phyloP scores from a whole-genome alignment of 1,140 invertebrate species.

The Meloidogyne hapla region DNA sequence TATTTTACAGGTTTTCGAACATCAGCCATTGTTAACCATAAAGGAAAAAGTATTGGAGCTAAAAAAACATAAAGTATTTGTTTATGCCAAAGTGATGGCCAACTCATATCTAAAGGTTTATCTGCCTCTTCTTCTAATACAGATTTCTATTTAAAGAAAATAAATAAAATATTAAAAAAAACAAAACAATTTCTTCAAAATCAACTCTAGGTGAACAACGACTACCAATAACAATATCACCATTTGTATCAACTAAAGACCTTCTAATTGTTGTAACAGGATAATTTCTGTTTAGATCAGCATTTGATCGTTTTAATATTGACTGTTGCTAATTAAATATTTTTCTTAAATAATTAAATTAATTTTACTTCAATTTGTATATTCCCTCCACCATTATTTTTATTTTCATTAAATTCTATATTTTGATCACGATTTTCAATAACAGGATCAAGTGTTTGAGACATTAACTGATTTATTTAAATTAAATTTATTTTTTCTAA shows the following conservation, averaged over 20 bases:
- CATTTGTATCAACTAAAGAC: not conserved
- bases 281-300: not conserved
- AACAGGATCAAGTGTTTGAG: not conserved
- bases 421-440: not conserved
- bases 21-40: constrained; percentile 77
- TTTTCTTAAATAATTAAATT: not conserved
- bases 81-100: constrained; percentile 76
- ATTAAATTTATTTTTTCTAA: not conserved
- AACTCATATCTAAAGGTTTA: constrained; percentile 69
- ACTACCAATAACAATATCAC: not conserved
- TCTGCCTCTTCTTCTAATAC: constrained; percentile 66
- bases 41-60: constrained; percentile 86
- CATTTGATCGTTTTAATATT: not conserved
- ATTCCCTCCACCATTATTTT: not conserved
- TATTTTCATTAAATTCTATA: not conserved
- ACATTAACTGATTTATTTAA: not conserved
- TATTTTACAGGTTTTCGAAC: constrained; percentile 64
- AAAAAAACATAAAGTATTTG: constrained; percentile 85
- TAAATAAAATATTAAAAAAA: not conserved
- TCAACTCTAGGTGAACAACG: constrained; percentile 46
- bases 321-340: not conserved
- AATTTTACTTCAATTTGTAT: not conserved
- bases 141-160: constrained; percentile 13
- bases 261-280: not conserved
- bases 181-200: constrained; percentile 33